Percentiles rank a stretch among this genome's conserved stretches.
These are phyloP conservation scores for Eupithecia insigniata DNA, from an alignment of 2,888 invertebrate species.

Conservation along the genomic window DNA sequence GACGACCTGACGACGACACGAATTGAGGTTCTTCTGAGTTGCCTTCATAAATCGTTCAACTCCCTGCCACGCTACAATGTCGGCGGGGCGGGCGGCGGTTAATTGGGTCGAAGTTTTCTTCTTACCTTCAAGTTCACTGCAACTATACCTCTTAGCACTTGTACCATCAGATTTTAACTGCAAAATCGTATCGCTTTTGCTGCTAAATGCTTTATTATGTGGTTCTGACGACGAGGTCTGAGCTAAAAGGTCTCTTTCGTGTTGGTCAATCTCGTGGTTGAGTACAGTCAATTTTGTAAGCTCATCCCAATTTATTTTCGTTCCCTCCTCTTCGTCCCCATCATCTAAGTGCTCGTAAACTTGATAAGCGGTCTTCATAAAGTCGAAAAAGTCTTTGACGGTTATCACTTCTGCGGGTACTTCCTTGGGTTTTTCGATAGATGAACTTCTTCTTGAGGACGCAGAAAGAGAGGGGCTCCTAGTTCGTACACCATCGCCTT, in stretches of 20 bases:
- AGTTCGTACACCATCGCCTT: constrained; percentile 56
- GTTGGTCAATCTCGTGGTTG: constrained; percentile 77
- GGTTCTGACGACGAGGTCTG: constrained; percentile 65
- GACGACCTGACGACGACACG: too few relatives aligned
- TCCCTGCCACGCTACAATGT: too few relatives aligned
- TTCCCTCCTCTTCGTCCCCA: constrained; percentile 72
- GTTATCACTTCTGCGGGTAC: constrained; percentile 85
- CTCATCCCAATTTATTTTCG: constrained; percentile 81
- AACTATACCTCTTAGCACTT: constrained; percentile 70
- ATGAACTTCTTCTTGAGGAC: constrained; percentile 57
- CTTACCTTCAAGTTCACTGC: constrained; percentile 74
- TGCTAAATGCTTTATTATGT: constrained; percentile 54
- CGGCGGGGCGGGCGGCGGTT: too few relatives aligned
- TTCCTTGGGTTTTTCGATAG: constrained; percentile 47
- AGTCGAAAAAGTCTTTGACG: constrained; percentile 88
- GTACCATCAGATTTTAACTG: constrained; percentile 61
- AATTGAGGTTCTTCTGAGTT: too few relatives aligned
- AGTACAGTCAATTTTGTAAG: constrained; percentile 78
- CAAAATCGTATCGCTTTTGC: constrained; percentile 72
- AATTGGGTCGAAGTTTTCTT: too few relatives aligned
- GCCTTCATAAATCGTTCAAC: too few relatives aligned
- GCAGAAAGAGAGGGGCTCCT: constrained; percentile 62
- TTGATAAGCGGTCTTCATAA: constrained; percentile 89
- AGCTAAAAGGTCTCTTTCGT: constrained; percentile 74
- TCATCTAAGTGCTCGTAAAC: constrained; percentile 82